Conservation (phyloP, 2,113 vertebrate genomes). For the Sinocyclocheilus rhinocerous region DNA sequence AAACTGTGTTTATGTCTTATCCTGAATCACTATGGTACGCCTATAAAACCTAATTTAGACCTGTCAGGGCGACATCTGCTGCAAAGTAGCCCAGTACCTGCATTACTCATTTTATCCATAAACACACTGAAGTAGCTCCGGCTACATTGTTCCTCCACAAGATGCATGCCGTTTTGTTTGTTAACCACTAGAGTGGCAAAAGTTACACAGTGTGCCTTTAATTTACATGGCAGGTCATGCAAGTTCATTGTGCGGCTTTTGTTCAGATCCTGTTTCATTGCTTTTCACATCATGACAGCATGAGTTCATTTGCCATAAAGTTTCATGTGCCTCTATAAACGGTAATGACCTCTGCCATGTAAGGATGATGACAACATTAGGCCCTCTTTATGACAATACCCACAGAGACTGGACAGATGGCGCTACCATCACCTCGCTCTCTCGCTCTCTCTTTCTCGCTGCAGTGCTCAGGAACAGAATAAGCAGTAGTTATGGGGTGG, state of each 20-base stretch:
- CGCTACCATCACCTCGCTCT: conserved; percentile 5
- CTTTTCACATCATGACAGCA: conserved; percentile 19
- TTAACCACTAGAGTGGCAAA: too few species aligned
- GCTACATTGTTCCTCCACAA: too few species aligned
- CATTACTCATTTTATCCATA: too few species aligned
- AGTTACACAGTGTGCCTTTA: too few species aligned
- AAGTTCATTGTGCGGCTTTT: not conserved
- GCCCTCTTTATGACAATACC: conserved; percentile 26
- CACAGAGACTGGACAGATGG: conserved; percentile 53
- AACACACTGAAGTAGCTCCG: too few species aligned
- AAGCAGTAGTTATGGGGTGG: not conserved
- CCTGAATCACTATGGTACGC: too few species aligned
- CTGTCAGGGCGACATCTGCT: too few species aligned
- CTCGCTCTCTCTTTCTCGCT: not conserved
- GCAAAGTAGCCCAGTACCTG: too few species aligned
- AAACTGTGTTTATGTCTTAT: too few species aligned
- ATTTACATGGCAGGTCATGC: not conserved
- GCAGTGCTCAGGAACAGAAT: not conserved
- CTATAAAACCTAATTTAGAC: too few species aligned
- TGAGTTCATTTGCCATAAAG: conserved; percentile 43
- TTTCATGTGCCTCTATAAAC: conserved; percentile 44
- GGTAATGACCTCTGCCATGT: conserved; percentile 49
- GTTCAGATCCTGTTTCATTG: not conserved
- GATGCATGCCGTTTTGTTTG: too few species aligned
- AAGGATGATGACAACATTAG: conserved; percentile 50